Base-by-base conservation (phyloP, 2,888 invertebrate species). In the Pseudococcus jackbeardsleyi region DNA sequence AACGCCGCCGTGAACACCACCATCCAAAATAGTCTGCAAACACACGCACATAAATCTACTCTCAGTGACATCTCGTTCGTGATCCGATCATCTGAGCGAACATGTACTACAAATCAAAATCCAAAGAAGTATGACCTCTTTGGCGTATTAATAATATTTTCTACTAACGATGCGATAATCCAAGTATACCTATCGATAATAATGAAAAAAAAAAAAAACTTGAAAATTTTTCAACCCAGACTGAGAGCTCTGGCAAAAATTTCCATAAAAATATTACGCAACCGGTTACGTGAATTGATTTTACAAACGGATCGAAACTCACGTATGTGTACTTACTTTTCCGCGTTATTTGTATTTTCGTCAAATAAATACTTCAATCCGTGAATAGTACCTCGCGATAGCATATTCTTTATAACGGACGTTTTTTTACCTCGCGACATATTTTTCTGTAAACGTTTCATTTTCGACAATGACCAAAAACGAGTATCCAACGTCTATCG, bases 11-110 rank as follows among this genome's bases (percentile, higher is more conserved):
- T 17, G 82, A 91, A 90, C 6, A 91, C 54, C 8, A 89, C n/a
- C 11, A 90, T 42, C 91, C 91, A 91, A 64, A 91, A 89, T 7
- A 90, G 59, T 85, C 91, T 90, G 89, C 22, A 50, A 77, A 77
- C 54, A 54, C 11, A 54, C 54, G 7, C 0, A 54, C 54, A 77
- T 77, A 77, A 77, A 77, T 77, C 77, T n/a, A 33, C 33, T 33
- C 33, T 33, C 39, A 15, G 54, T 77, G 42, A 42, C 77, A 39
- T 77, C 54, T 54, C 54, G 77, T 77, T 42, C 77, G 77, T 77
- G 77, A 77, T n/a, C 8, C 77, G 17, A 77, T 77, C 77, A 77
- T 39, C 77, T 42, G 4, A n/a, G 77, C 42, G 42, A 77, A 39
- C 77, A 42, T 77, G 39, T 33, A 39, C 77, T n/a, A 77, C 77